Evolutionary conservation across 2,888 invertebrate species (phyloP), one percentile per base, ranked within the genome.

Genomic region (Balanococcus diminutus): DNA sequence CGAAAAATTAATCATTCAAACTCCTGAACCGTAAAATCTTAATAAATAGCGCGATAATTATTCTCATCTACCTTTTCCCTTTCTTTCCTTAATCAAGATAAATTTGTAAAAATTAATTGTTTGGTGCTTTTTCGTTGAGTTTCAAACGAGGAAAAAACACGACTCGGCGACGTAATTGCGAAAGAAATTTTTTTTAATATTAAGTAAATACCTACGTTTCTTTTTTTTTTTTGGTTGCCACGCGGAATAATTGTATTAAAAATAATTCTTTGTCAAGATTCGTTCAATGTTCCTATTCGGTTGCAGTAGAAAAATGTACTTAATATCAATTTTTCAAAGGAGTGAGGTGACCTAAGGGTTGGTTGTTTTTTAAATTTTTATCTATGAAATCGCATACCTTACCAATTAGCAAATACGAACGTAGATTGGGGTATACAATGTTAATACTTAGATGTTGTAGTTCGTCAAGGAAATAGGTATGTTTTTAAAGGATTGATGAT

Each of bases 91-190:
- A 72, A 72, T 72, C 72, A 72, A 72, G 72, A 72, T 72, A 72
- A 72, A 72, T 72, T 72, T 72, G 72, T 31, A 72, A 72, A 72
- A 72, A 72, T 72, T 72, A 72, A 72, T 72, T 72, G 31, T 25
- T 42, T 61, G 22, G 61, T 25, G 61, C 31, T 72, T 72, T 31
- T 72, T 72, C 56, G 56, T 8, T 22, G 3, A 19, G 4, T 56
- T 56, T 56, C 1, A 56, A 56, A 56, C 19, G 56, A 56, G 19
- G 56, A 56, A 56, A 56, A 46, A 39, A 39, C 11, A 39, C 36
- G 16, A 42, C 42, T 0, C 16, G 42, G 42, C 42, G 11, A 16
- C 42, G 42, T 42, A 42, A 42, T 42, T 42, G 42, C 16, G 16
- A 42, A 42, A 42, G 42, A 42, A 42, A 42, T 14, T 14, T 42